Evolutionary conservation across 2,797 vertebrate genomes (phyloP), one percentile per base, ranked within the genome.

Genomic region (Myripristis jacobus): DNA sequence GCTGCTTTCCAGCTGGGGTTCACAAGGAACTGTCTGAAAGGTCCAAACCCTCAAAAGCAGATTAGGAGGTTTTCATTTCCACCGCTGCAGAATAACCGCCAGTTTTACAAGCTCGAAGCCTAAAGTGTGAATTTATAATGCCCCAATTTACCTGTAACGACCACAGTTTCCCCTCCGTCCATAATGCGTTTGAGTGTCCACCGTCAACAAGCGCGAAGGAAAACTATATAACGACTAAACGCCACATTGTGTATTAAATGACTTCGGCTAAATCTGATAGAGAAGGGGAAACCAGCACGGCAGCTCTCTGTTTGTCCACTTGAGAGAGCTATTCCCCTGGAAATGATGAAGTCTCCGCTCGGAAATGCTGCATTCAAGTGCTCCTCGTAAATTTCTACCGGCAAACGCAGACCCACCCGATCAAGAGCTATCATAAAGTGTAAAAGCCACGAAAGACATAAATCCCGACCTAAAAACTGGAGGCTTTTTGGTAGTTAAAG

Each of bases 1-100:
- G 95, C 95, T 67, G 93, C 95, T 91, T 90, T 93, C 95, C 96
- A 97, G 86, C 95, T 97, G 50, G 93, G 93, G 88, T 97, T 97
- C 34, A 91, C 82, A 46, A 96, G 66, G 70, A 95, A 88, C 68
- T 96, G 92, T 79, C 92, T 87, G 76, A 96, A 97, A 22, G 96
- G 94, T 58, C 95, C 95, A 75, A 98, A 97, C 53, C 95, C 95
- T 96, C 75, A 44, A 72, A 48, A 70, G 47, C 0, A 3, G 24
- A 51, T 29, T 1, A 50, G 2, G 6, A 41, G n/a, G 27, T 15
- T 2, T 54, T 18, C 25, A 54, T 54, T 27, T 54, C 25, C 48
- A 51, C 2, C 4, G 31, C 4, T 25, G 55, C 0, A 58, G 29
- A 41, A 65, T n/a, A 0, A 57, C 53, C 0, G 1, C 1, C 1